Conservation (phyloP, 2,888 invertebrate genomes). For the Microplitis deprimator region DNA sequence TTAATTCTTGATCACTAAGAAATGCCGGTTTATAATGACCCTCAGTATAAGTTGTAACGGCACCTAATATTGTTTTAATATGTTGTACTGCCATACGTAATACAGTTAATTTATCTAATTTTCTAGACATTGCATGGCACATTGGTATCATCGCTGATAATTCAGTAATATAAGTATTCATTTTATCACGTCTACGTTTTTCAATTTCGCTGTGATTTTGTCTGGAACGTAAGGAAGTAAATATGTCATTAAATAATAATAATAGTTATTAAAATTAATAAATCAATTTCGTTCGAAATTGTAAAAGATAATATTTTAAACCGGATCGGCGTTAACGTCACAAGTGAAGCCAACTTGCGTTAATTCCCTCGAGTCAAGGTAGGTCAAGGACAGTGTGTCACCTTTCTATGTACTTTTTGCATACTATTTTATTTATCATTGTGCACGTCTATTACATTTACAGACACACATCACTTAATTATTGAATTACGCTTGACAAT, state of each 20-base stretch:
- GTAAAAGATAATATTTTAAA: neutral
- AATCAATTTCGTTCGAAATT: slow-evolving; percentile 13
- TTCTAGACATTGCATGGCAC: slow-evolving; percentile 94
- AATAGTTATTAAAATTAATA: slow-evolving; percentile 6
- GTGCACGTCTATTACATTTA: neutral
- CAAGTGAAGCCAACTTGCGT: slow-evolving; percentile 56
- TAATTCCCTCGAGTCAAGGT: slow-evolving; percentile 51
- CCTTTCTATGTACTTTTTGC: slow-evolving; percentile 16
- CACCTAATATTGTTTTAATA: slow-evolving; percentile 83
- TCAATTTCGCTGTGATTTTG: slow-evolving; percentile 98
- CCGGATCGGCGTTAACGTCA: slow-evolving; percentile 50
- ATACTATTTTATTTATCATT: neutral
- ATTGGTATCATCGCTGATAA: slow-evolving; percentile 92
- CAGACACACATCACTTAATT: neutral
- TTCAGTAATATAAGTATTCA: slow-evolving; percentile 96
- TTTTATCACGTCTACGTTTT: slow-evolving; percentile 93
- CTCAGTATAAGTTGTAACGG: slow-evolving; percentile 82
- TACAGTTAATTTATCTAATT: slow-evolving; percentile 92
- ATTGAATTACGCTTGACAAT: slow-evolving; percentile 6
- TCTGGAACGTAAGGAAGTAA: slow-evolving; percentile 71
- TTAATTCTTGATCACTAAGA: slow-evolving; percentile 89
- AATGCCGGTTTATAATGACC: slow-evolving; percentile 86
- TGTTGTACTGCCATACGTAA: slow-evolving; percentile 95
- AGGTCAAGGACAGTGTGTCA: slow-evolving; percentile 63
- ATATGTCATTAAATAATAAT: neutral